Conservation (phyloP, 2,888 invertebrate species). For the Prionchulus punctatus region DNA sequence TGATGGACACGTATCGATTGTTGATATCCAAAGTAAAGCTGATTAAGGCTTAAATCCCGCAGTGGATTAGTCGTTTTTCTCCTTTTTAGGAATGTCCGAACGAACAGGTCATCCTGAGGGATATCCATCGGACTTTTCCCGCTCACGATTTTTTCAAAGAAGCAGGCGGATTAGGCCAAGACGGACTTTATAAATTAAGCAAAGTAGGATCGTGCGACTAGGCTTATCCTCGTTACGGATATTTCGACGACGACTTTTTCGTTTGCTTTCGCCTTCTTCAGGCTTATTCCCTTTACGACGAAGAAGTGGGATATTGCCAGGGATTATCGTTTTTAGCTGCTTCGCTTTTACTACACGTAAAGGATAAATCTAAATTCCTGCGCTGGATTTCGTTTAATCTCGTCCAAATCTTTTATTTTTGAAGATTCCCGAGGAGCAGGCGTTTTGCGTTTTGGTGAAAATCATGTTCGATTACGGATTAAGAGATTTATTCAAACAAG, state of each 20-base stretch:
- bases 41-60: too few relatives aligned
- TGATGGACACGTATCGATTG: constrained; percentile 78
- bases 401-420: constrained; percentile 18
- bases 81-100: constrained; percentile 66
- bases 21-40: constrained; percentile 78
- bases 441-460: constrained; percentile 85
- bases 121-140: constrained; percentile 94
- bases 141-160: constrained; percentile 93
- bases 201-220: constrained; percentile 35
- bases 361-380: constrained; percentile 34
- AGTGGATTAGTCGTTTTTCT: neutral
- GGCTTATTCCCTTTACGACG: constrained; percentile 90
- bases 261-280: constrained; percentile 31
- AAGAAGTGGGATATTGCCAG: constrained; percentile 96
- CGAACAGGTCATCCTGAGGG: constrained; percentile 83
- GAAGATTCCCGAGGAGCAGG: constrained; percentile 99
- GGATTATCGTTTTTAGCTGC: constrained; percentile 94
- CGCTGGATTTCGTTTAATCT: constrained; percentile 1
- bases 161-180: constrained; percentile 76
- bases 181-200: constrained; percentile 81
- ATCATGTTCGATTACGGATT: constrained; percentile 92
- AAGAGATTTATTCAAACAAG: constrained; percentile 83
- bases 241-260: neutral
- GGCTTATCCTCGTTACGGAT: neutral
- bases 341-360: constrained; percentile 78